Evolutionary conservation across 2,797 vertebrate genomes (phyloP), one percentile per base, ranked within the genome.

Genomic region (Yasuhikotakia modesta): DNA sequence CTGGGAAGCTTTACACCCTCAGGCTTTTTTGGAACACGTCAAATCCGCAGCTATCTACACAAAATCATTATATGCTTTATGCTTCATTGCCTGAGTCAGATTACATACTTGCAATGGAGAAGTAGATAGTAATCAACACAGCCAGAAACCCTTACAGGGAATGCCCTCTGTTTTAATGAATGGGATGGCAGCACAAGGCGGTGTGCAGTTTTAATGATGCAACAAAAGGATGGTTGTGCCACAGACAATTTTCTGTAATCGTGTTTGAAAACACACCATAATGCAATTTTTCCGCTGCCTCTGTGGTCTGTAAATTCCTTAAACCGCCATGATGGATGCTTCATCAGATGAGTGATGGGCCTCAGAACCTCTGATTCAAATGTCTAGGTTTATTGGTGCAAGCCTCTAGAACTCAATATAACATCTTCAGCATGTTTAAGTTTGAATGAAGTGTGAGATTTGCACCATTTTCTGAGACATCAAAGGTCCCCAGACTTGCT

Each of bases 31-130:
- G n/a, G 61, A 70, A 76, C 64, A 58, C 64, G 64, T 78, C 70
- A 65, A 69, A 79, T 72, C 55, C 22, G 57, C 43, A 64, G 27
- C 70, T 57, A 73, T 78, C 77, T 74, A 66, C 71, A 76, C 79
- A 78, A 75, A 78, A 75, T 83, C 70, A 80, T 73, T 78, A 70
- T 14, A 58, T 32, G 24, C 79, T 57, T 67, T 65, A 75, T 77
- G 79, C 75, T 74, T 78, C 58, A 66, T 70, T 73, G 73, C 68
- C 57, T 61, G 61, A 80, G 71, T 71, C 69, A 79, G 48, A 81
- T 76, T 61, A 76, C 70, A 79, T 70, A 73, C 50, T 57, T 67
- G 63, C 60, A 24, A 61, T 16, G 30, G 61, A 79, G 74, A 78
- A 52, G 53, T 67, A 69, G 53, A 78, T 57, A 53, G 75, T 71